phyloP scores from a whole-genome alignment of 2,113 vertebrate genomes.

The Alces alces region DNA sequence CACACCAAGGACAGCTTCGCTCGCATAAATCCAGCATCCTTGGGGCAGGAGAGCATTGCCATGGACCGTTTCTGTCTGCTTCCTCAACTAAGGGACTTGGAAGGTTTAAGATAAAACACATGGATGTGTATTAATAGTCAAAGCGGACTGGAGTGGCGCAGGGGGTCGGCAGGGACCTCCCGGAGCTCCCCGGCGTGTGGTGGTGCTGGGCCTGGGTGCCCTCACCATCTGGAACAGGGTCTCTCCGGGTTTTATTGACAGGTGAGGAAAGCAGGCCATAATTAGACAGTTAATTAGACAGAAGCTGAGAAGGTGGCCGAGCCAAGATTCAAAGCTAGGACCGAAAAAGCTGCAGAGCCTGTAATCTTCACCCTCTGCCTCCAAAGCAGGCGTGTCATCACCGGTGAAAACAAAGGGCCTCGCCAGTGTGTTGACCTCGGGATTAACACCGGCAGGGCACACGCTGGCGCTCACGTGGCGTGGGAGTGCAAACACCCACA shows the following conservation, averaged over 20 bases:
- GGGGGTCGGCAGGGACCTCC: too few relatives aligned
- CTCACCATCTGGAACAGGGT: accelerated
- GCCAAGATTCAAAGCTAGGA: neutral
- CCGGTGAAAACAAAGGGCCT: accelerated
- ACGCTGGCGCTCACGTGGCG: accelerated
- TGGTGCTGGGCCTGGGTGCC: neutral
- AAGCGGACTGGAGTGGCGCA: neutral
- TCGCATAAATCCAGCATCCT: accelerated
- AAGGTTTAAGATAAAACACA: neutral
- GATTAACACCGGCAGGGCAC: accelerated
- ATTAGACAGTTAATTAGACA: neutral
- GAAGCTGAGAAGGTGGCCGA: accelerated
- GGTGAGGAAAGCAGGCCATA: neutral
- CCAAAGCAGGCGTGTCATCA: accelerated
- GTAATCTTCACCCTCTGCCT: neutral
- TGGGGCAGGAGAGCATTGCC: too few relatives aligned
- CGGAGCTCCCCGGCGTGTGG: accelerated
- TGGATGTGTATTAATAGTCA: neutral
- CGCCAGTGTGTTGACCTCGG: accelerated
- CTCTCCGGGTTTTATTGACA: neutral
- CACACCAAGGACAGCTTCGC: accelerated
- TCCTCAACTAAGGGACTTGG: neutral
- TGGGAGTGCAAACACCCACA: accelerated
- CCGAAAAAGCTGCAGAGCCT: neutral
- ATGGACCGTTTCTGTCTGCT: neutral